Evolutionary conservation across 2,113 vertebrate genomes (phyloP).

Genomic region (Gasterosteus aculeatus): DNA sequence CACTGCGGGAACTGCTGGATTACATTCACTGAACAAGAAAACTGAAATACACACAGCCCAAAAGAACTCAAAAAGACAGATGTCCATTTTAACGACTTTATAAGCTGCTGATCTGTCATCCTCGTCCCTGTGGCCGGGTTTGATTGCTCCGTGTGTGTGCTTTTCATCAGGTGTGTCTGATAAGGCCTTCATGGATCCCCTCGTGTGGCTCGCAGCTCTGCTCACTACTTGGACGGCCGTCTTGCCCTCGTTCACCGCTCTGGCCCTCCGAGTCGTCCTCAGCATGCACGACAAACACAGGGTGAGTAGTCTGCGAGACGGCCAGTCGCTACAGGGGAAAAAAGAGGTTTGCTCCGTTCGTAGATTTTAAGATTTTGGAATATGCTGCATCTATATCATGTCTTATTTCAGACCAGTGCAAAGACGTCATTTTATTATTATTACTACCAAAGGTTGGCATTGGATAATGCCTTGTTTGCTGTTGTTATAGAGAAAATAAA

Average conservation of each 20-base stretch:
- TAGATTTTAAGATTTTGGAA: background rate
- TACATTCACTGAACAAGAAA: background rate
- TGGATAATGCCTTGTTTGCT: no score
- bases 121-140: background rate
- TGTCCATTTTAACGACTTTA: background rate
- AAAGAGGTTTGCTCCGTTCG: background rate
- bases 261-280: constrained; percentile 59
- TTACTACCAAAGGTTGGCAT: background rate
- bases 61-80: background rate
- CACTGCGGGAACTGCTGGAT: background rate
- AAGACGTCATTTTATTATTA: background rate
- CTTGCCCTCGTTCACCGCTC: constrained; percentile 80
- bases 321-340: background rate
- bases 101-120: constrained; percentile 1
- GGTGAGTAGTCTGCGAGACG: constrained; percentile 64
- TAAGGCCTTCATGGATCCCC: constrained; percentile 78
- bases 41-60: background rate
- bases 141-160: constrained; percentile 28
- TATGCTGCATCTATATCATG: no score
- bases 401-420: background rate
- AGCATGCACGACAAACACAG: constrained; percentile 66
- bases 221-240: constrained; percentile 81
- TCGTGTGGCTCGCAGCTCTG: constrained; percentile 83
- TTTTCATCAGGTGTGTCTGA: constrained; percentile 78
- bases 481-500: no score